phyloP scores from a whole-genome alignment of 2,113 vertebrate species.

The Istiophorus platypterus region DNA sequence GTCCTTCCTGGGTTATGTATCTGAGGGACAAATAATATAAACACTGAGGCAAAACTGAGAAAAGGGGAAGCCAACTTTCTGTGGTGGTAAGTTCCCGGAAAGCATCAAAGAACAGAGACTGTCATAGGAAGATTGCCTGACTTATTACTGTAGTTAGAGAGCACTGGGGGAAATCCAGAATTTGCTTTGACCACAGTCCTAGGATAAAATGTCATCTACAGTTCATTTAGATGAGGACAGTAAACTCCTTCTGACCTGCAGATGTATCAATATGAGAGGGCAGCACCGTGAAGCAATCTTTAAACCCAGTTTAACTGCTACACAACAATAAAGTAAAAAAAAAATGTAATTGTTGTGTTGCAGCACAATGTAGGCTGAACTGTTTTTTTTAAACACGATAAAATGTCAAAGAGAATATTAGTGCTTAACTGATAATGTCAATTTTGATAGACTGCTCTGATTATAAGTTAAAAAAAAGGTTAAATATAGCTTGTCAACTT shows the following conservation, averaged over 20 bases:
- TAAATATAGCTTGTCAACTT: background rate
- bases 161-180: conserved; percentile 48
- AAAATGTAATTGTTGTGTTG: too few relatives aligned
- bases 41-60: conserved; percentile 31
- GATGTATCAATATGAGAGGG: background rate
- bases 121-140: conserved; percentile 36
- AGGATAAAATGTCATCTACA: conserved; percentile 28
- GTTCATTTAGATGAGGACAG: background rate
- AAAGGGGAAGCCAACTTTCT: conserved; percentile 38
- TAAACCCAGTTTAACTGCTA: background rate
- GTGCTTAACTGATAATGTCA: background rate
- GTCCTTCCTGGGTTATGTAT: conserved; percentile 99
- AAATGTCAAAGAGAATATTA: background rate
- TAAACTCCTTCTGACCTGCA: background rate
- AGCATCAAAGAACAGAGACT: conserved; percentile 51
- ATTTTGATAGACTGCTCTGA: background rate
- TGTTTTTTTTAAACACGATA: background rate
- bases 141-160: conserved; percentile 35
- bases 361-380: too few relatives aligned
- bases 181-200: conserved; percentile 15
- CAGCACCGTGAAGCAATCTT: background rate
- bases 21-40: conserved; percentile 79
- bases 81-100: conserved; percentile 36
- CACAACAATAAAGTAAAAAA: background rate
- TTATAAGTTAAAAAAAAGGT: background rate